Conservation (phyloP, 2,888 invertebrate species). For the Ochropacha duplaris region DNA sequence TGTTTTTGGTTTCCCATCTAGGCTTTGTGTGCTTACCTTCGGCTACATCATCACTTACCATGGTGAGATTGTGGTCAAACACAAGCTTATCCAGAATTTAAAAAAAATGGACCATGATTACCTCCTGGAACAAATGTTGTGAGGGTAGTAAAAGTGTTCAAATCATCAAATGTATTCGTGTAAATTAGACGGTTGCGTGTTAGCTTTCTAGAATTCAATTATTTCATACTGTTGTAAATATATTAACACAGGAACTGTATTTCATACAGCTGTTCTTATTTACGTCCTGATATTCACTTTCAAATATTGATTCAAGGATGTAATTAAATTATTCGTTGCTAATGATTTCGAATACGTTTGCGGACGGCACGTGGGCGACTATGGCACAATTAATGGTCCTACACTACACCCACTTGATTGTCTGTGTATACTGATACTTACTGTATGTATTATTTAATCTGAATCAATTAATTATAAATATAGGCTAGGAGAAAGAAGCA, state of each 20-base stretch:
- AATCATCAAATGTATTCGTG: too few species aligned
- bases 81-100: too few species aligned
- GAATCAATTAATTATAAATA: background rate
- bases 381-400: constrained; percentile 20
- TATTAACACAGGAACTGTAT: background rate
- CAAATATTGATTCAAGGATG: background rate
- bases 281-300: background rate
- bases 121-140: too few species aligned
- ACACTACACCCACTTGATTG: constrained; percentile 11
- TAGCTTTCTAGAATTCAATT: too few species aligned
- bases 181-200: too few species aligned
- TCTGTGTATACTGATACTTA: constrained; percentile 16
- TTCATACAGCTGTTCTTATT: background rate
- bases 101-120: too few species aligned
- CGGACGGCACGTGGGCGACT: constrained; percentile 30
- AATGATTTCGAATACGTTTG: constrained; percentile 15
- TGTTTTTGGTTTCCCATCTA: too few species aligned
- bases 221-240: background rate
- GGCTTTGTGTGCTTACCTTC: too few species aligned
- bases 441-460: background rate
- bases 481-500: too few species aligned
- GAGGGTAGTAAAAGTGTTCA: too few species aligned
- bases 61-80: too few species aligned
- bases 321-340: background rate
- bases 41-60: too few species aligned